A percentile compares a stretch with the other conserved stretches of the same genome.
phyloP scores from a whole-genome alignment of 1,140 invertebrate genomes.

The Scaptodrosophila lebanonensis region DNA sequence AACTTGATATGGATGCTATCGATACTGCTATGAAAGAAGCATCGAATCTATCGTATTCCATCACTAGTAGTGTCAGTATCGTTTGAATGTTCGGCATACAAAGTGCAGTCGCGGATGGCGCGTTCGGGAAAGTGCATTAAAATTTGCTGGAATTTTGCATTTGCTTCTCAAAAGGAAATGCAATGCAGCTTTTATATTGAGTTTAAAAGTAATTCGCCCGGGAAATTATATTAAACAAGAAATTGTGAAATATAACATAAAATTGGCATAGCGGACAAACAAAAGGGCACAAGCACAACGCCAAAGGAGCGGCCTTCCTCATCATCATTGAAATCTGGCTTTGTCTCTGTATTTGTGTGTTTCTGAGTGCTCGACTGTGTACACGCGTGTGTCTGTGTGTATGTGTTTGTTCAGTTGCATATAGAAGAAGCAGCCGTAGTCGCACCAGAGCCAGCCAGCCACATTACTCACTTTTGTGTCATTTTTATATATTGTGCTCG shows the following conservation, averaged over 20 bases:
- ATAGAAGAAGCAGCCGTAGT: conserved; percentile 24
- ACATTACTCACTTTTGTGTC: conserved; percentile 42
- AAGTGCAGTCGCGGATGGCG: conserved; percentile 43
- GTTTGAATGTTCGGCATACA: conserved; percentile 34
- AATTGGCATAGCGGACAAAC: conserved; percentile 24
- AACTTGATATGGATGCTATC: too few relatives aligned
- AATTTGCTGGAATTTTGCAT: conserved; percentile 42
- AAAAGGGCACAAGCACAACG: conserved; percentile 31
- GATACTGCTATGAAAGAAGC: too few relatives aligned
- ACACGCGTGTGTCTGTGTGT: conserved; percentile 13
- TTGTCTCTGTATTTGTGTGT: conserved; percentile 54
- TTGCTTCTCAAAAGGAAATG: conserved; percentile 9
- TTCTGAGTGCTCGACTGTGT: conserved; percentile 3
- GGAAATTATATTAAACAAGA: neutral
- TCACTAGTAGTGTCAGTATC: conserved; percentile 30
- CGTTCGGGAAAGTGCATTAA: conserved; percentile 48
- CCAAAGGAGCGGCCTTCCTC: conserved; percentile 45
- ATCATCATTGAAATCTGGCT: conserved; percentile 50
- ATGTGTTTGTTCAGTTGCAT: conserved; percentile 45
- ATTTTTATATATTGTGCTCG: conserved; percentile 35
- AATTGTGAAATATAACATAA: too few relatives aligned
- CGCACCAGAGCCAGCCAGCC: conserved; percentile 5
- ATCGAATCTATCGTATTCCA: too few relatives aligned
- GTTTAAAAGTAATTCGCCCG: neutral
- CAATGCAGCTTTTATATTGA: conserved; percentile 1